Conservation (phyloP, 2,797 vertebrate genomes). For the Lycodopsis pacificus region DNA sequence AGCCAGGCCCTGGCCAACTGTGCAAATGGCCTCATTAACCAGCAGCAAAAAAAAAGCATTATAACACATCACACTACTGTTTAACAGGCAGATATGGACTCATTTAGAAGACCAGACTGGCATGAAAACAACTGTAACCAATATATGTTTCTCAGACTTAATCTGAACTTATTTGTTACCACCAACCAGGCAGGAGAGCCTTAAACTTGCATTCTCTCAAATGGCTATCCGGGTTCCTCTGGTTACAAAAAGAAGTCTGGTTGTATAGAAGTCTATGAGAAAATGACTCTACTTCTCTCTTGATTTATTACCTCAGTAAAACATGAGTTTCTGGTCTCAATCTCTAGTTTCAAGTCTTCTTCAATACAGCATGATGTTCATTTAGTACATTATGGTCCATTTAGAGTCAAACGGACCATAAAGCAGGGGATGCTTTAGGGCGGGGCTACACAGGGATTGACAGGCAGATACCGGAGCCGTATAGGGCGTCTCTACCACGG, state of each 20-base stretch:
- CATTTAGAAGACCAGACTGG: not conserved
- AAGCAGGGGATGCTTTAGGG: not conserved
- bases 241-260: not conserved
- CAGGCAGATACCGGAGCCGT: not conserved
- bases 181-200: not conserved
- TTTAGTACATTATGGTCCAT: not conserved
- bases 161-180: not conserved
- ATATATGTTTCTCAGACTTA: not conserved
- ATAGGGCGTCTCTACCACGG: not conserved
- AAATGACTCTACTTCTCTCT: no score
- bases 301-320: not conserved
- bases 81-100: slow-evolving; percentile 1
- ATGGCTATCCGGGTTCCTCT: not conserved
- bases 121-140: not conserved
- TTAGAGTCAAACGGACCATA: not conserved
- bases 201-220: not conserved
- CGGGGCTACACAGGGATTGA: not conserved
- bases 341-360: not conserved
- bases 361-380: not conserved
- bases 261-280: not conserved
- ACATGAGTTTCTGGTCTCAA: not conserved
- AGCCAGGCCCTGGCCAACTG: slow-evolving; percentile 38
- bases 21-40: slow-evolving; percentile 61
- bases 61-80: slow-evolving; percentile 29
- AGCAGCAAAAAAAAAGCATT: slow-evolving; percentile 20